Base-by-base conservation (phyloP, 2,113 vertebrate genomes). In the Anhinga anhinga region DNA sequence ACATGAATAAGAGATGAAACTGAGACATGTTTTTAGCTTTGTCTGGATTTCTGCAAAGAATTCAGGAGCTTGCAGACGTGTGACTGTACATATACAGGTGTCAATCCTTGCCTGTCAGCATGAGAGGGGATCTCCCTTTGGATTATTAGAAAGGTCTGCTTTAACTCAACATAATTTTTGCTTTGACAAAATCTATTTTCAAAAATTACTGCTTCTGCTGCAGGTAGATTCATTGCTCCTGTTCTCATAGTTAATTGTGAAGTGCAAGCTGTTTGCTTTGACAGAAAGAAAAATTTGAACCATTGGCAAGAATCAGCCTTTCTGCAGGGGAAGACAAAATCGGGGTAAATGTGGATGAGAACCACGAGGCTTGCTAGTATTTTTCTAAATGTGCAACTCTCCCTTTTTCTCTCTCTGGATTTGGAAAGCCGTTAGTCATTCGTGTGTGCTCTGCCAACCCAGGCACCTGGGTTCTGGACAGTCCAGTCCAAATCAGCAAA, bases 381-480 rank as follows among this genome's bases (percentile, higher is more conserved):
- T 86, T 77, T 87, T 90, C 34, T 78, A n/a, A 59, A 58, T 71
- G 82, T 40, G 55, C 79, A 91, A 56, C 20, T 88, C 65, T 17
- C 14, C 36, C 45, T 71, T 82, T 36, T 76, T 63, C 38, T 44
- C 80, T n/a, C 5, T 62, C 15, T 67, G 59, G 61, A 86, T 77
- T 58, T 94, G 66, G 73, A 86, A 95, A 95, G 82, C 80, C 40
- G 74, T 88, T 97, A 96, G 83, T 95, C 79, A 92, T 87, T 72
- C 26, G 7, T 1, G 23, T 71, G 47, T 10, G 23, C 50, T 83
- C 23, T 70, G 86, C 80, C 93, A 97, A 62, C 79, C 92, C 92
- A 53, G 22, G 50, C 56, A 86, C 30, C 16, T 6, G 25, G 21
- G 69, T 59, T 69, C 52, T 9, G 7, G n/a, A 66, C 53, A 86